Evolutionary conservation across 2,113 vertebrate genomes (phyloP), one percentile per base, ranked within the genome.

Genomic region (Ctenomys sociabilis): DNA sequence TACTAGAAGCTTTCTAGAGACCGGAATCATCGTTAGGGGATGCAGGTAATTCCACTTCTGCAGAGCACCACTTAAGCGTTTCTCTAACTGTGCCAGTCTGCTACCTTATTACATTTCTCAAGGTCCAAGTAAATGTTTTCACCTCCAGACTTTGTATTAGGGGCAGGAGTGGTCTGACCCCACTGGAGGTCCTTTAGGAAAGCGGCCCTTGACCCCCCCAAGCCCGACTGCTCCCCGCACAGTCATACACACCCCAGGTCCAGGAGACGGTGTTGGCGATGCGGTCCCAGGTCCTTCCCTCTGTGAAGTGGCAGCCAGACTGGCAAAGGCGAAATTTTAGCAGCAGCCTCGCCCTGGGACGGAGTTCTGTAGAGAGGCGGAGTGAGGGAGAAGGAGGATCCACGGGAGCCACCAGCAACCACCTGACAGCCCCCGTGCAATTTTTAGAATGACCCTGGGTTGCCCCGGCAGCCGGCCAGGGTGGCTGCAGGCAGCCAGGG

Each of bases 221-320:
- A 40, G 40, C 16, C 17, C 3, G 37, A n/a, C 14, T 16, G 9
- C 78, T 77, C 82, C 83, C 88, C 70, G 91, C 49, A 59, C 63
- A 70, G n/a, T 75, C 96, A 84, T 81, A 37, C 63, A 64, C 66
- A 94, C 81, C 85, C 88, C 90, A 57, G 87, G 93, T 75, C 57
- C 57, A 85, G 95, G 81, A 96, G 91, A 91, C 57, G 93, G 37
- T 68, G 30, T 21, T 63, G 72, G 30, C 2, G 88, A 97, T 30
- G 0, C 30, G 96, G 94, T 90, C 96, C 96, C 97, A 97, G 97
- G 96, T 82, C 92, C 98, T 98, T 99, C 98, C 98, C 97, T 98
- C 96, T 97, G 86, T 90, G 98, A 95, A 98, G 96, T 52, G 93
- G 64, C 57, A 95, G 98, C 89, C 92, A 90, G 84, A 88, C 89